phyloP scores from a whole-genome alignment of 2,797 vertebrate species.

The Rhinophrynus dorsalis region DNA sequence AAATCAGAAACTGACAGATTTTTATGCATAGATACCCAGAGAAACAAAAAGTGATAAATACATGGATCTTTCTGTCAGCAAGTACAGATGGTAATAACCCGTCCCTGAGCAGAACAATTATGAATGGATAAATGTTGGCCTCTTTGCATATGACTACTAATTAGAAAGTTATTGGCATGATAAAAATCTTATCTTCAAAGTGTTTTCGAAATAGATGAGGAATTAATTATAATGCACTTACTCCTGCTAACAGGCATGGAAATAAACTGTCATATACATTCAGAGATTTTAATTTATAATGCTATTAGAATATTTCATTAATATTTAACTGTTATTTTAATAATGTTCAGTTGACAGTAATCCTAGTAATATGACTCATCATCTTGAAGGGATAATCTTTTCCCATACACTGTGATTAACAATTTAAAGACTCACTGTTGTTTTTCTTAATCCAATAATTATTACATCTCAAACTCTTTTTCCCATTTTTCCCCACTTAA shows the following conservation, averaged over 20 bases:
- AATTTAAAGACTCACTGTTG: background rate
- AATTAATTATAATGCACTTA: slow-evolving; percentile 11
- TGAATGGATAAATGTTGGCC: slow-evolving; percentile 14
- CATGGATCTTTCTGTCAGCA: background rate
- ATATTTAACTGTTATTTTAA: background rate
- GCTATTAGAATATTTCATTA: background rate
- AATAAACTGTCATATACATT: slow-evolving; percentile 15
- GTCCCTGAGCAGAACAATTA: background rate
- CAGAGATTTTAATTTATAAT: background rate
- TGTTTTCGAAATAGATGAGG: background rate
- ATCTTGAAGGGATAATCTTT: too few species aligned
- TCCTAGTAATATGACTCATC: too few species aligned
- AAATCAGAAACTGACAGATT: too few species aligned
- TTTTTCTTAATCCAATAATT: too few species aligned
- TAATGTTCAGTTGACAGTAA: background rate
- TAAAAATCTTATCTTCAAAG: background rate
- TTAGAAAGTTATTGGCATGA: slow-evolving; percentile 28
- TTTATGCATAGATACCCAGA: too few species aligned
- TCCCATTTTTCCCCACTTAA: too few species aligned
- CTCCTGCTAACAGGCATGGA: slow-evolving; percentile 13
- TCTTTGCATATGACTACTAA: slow-evolving; percentile 13
- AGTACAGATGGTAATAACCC: slow-evolving; percentile 31
- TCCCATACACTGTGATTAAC: too few species aligned
- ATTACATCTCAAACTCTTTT: too few species aligned
- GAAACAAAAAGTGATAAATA: background rate